A percentile compares a stretch with the other conserved stretches of the same genome.
phyloP scores from a whole-genome alignment of 2,113 vertebrate species.

The Pollimyrus isidori region DNA sequence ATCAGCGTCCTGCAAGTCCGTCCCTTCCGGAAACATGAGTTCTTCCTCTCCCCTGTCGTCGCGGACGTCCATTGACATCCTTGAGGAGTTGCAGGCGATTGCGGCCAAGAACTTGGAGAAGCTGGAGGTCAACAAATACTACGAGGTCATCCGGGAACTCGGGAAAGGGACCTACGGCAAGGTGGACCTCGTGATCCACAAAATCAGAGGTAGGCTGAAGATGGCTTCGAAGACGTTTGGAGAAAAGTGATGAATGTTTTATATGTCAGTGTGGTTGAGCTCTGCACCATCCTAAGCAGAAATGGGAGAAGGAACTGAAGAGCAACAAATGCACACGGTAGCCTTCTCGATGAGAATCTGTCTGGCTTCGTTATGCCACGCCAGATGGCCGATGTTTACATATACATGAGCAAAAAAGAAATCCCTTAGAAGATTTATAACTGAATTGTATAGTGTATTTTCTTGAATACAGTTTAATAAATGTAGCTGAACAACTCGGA shows the following conservation, averaged over 20 bases:
- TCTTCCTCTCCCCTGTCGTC: conserved; percentile 64
- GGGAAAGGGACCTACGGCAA: conserved; percentile 70
- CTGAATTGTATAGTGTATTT: not conserved
- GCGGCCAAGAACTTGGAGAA: conserved; percentile 64
- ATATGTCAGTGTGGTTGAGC: not conserved
- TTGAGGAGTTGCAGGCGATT: conserved; percentile 67
- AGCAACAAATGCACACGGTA: not conserved
- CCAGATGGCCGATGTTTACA: not conserved
- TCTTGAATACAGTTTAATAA: not conserved
- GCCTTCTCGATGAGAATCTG: not conserved
- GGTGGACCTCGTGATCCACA: conserved; percentile 69
- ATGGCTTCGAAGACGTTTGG: not conserved
- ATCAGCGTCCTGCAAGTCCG: conserved; percentile 12
- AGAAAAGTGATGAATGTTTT: not conserved
- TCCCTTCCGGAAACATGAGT: conserved; percentile 50
- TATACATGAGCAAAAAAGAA: not conserved
- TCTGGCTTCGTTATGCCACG: not conserved
- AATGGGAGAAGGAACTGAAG: not conserved
- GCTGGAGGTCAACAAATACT: conserved; percentile 64
- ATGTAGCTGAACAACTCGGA: not conserved
- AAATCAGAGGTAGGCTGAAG: conserved; percentile 54
- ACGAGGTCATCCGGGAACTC: conserved; percentile 67
- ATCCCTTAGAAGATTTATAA: not conserved
- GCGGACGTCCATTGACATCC: conserved; percentile 61
- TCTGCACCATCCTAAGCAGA: not conserved